Evolutionary conservation across 2,888 invertebrate species (phyloP).

Genomic region (Meteorus colon): DNA sequence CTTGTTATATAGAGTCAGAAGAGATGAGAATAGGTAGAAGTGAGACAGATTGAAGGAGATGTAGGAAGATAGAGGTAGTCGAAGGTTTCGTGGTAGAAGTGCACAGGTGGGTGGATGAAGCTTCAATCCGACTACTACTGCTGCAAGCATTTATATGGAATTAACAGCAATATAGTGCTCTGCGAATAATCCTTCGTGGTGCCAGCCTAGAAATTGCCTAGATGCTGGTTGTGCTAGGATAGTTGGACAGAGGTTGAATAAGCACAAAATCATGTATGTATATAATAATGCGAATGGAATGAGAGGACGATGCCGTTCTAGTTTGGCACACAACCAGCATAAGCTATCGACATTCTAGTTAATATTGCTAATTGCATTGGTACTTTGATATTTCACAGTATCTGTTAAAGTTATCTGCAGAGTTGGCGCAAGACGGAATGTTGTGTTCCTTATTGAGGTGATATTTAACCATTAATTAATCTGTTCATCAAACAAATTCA

Average conservation of each 20-base stretch:
- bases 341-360: constrained; percentile 53
- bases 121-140: constrained; percentile 25
- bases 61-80: not conserved
- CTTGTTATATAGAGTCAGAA: constrained; percentile 23
- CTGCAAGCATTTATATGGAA: constrained; percentile 37
- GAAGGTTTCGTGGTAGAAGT: not conserved
- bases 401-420: constrained; percentile 1
- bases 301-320: not conserved
- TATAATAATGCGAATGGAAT: not conserved
- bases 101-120: constrained; percentile 19
- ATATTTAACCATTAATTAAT: not conserved
- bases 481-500: not conserved
- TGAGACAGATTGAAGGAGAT: not conserved
- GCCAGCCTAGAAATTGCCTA: constrained; percentile 44
- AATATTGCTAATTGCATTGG: constrained; percentile 66
- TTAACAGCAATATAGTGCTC: constrained; percentile 51
- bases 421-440: not conserved
- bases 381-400: constrained; percentile 57
- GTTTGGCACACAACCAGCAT: not conserved
- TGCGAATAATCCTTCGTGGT: constrained; percentile 56
- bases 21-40: constrained; percentile 11
- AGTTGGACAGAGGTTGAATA: not conserved
- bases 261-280: not conserved
- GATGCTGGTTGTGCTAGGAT: constrained; percentile 33
- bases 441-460: not conserved